Evolutionary conservation across 2,888 invertebrate genomes (phyloP).

Genomic region (Archips xylosteana): DNA sequence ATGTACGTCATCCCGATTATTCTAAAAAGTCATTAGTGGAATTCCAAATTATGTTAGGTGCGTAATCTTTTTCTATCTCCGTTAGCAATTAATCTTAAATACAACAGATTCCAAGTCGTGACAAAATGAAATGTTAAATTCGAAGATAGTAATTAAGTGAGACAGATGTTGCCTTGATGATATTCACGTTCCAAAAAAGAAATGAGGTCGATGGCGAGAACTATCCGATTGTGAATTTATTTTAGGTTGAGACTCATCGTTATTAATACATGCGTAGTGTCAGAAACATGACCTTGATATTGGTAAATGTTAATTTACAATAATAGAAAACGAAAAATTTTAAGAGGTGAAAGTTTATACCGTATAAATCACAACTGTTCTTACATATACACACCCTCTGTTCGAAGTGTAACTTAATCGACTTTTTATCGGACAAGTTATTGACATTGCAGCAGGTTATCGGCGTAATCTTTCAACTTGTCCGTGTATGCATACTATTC

Average conservation of each 20-base stretch:
- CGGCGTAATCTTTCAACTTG: constrained; percentile 41
- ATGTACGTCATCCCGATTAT: neutral
- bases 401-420: constrained; percentile 41
- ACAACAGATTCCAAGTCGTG: neutral
- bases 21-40: neutral
- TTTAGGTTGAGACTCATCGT: constrained; percentile 46
- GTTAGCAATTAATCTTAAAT: neutral
- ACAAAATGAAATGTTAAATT: constrained; percentile 14
- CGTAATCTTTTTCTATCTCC: constrained; percentile 3
- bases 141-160: constrained; percentile 36
- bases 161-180: constrained; percentile 40
- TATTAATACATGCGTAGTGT: constrained; percentile 37
- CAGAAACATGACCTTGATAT: constrained; percentile 37
- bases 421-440: constrained; percentile 48
- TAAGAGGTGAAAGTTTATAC: constrained; percentile 1
- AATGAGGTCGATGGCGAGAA: constrained; percentile 70
- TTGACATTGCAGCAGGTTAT: constrained; percentile 45
- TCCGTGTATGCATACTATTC: constrained; percentile 13
- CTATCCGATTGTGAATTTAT: constrained; percentile 57
- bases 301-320: constrained; percentile 20
- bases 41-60: neutral
- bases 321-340: neutral
- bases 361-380: neutral
- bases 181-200: constrained; percentile 63
- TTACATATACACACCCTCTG: constrained; percentile 21